Evolutionary conservation across 2,888 invertebrate species (phyloP), one percentile per base, ranked within the genome.

Genomic region (Asteroscopus sphinx): DNA sequence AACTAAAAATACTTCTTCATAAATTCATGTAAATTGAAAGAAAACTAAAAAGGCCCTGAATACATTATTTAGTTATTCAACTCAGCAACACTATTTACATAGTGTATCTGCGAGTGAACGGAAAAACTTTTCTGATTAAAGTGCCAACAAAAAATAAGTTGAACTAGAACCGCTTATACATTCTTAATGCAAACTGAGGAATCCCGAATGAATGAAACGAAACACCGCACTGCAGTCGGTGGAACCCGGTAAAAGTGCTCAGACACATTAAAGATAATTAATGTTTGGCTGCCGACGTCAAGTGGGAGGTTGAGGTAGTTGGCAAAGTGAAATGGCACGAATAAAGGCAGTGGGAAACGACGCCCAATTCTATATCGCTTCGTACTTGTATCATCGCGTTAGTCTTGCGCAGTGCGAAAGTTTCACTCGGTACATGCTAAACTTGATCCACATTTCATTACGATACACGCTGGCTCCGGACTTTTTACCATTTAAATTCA

Each of bases 221-320:
- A 93, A 92, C 91, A 93, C 92, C 91, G 93, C 93, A 93, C 83
- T 93, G 93, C 92, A 93, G 92, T 89, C 71, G 77, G 83, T 84
- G 60, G 83, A 82, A 89, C 87, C 87, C 84, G 83, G 89, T 88
- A 92, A 92, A 90, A 93, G 91, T 93, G 88, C 90, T 92, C 92
- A 92, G 91, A 90, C 92, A 93, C 93, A 93, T 94, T 93, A 93
- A 93, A 92, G 93, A 92, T 93, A 93, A 93, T 94, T 93, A 93
- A 93, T 93, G 94, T 92, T 92, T 91, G 89, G 90, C 90, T 91
- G 86, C 89, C 89, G 84, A 86, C 92, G 89, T 92, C 92, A 91
- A 92, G 90, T 87, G 83, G 86, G 85, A 86, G 89, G 89, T 90
- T 80, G 82, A 86, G 86, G 87, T 87, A 89, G 90, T 89, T 92